phyloP scores from a whole-genome alignment of 1,140 invertebrate genomes.

The Micrasema longulum region DNA sequence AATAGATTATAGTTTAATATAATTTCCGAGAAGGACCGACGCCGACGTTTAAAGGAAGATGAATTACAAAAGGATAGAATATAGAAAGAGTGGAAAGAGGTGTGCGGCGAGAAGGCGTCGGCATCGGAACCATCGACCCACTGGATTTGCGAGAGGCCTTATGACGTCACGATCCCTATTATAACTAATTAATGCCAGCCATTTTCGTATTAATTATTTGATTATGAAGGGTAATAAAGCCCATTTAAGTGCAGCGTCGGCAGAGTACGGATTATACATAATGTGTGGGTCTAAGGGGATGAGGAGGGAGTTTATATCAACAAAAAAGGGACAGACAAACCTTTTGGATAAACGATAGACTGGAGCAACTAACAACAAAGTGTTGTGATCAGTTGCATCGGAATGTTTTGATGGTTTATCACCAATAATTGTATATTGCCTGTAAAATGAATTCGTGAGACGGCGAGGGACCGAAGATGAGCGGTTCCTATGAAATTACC shows the following conservation, averaged over 20 bases:
- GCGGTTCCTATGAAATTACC: no score
- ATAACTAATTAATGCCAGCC: conserved; percentile 45
- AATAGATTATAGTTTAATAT: conserved; percentile 12
- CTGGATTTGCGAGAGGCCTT: conserved; percentile 38
- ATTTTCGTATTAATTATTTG: conserved; percentile 50
- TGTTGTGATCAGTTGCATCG: no score
- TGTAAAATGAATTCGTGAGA: no score
- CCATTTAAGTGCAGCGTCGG: conserved; percentile 32
- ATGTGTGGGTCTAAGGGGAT: conserved; percentile 1
- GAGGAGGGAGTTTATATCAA: background rate
- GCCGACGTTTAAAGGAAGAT: no score
- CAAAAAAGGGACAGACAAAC: no score
- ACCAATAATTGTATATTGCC: no score
- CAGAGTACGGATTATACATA: conserved; percentile 6
- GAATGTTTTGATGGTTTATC: no score
- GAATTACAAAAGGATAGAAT: no score
- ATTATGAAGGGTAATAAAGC: conserved; percentile 44
- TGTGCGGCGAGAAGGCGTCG: conserved; percentile 1
- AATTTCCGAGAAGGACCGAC: conserved; percentile 4
- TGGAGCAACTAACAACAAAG: no score
- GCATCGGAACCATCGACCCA: conserved; percentile 29
- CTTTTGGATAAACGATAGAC: no score
- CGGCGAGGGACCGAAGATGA: no score
- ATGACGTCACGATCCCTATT: conserved; percentile 46
- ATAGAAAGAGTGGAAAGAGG: no score